Percentiles rank a stretch among this genome's conserved stretches.
phyloP scores from a whole-genome alignment of 2,113 vertebrate genomes.

The Melanerpes aurifrons region DNA sequence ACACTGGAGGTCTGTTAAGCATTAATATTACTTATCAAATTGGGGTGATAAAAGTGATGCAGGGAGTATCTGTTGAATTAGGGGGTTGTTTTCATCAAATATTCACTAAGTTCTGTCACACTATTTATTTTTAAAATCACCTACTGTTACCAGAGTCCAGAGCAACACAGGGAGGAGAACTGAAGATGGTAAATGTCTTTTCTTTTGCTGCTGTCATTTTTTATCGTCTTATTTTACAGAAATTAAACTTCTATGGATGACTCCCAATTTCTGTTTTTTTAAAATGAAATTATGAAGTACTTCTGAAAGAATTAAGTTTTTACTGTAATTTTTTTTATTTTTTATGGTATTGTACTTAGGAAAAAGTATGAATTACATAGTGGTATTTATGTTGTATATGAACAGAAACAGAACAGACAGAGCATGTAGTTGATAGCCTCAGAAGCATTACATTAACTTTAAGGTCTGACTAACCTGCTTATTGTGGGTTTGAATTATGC shows the following conservation, averaged over 20 bases:
- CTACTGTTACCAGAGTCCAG: conserved; percentile 22
- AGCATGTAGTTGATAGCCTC: neutral
- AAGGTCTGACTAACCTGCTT: neutral
- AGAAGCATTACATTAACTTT: neutral
- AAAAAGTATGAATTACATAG: neutral
- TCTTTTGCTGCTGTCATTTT: neutral
- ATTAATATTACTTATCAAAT: conserved; percentile 2
- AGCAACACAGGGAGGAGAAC: neutral
- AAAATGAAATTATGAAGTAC: neutral
- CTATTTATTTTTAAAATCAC: conserved; percentile 38
- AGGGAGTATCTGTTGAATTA: neutral
- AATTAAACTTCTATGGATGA: neutral
- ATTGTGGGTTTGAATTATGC: neutral
- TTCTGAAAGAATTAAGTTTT: neutral
- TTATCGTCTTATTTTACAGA: conserved; percentile 10
- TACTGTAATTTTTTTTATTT: neutral
- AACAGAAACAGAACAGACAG: neutral
- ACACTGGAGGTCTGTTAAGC: neutral
- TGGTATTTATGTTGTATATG: neutral
- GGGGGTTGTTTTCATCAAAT: neutral
- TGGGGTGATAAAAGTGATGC: neutral
- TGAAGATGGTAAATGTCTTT: conserved; percentile 49
- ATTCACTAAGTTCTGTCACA: conserved; percentile 49
- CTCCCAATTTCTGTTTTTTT: neutral
- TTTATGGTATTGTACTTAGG: neutral